Evolutionary conservation across 2,888 invertebrate species (phyloP), one percentile per base, ranked within the genome.

Genomic region (Melinaea marsaeus): DNA sequence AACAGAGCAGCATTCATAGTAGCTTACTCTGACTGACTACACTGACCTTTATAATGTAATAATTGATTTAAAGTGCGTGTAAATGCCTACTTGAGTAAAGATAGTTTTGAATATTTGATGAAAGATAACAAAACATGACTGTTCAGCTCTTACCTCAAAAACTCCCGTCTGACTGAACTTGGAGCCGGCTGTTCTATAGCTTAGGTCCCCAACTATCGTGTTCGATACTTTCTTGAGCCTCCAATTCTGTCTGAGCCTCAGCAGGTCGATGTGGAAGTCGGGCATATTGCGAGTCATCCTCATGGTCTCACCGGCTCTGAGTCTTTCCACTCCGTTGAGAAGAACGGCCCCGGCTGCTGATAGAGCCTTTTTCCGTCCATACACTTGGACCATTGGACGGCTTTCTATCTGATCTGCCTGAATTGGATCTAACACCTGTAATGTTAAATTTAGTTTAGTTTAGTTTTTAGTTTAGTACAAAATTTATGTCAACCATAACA

Each of bases 181-280:
- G 0, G 98, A 98, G 1, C 98, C 98, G 68, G 98, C 98, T 77
- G 98, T 98, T 67, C 97, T 93, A 79, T 98, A 99, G 81, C 98
- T 98, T 5, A 99, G 92, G 86, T 99, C 99, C 0, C 99, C 99
- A 60, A 99, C 95, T 63, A 99, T 99, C 0, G 96, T 95, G 80
- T 97, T 98, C 0, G 97, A 97, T 0, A 98, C 97, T 90, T 98
- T 98, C 80, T 98, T 98, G n/a, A 99, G 85, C 57, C 98, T 92
- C 98, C 98, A 99, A 79, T 97, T 97, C 79, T 98, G 98, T 48
- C 99, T 87, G 56, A 99, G 90, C 64, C 97, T 92, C 35, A 98
- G 82, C 61, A 99, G 85, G 79, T 99, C 98, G 63, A 97, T 95
- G 76, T 99, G 98, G 79, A 99, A 99, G 83, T 99, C 98, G 0